Evolutionary conservation across 2,888 invertebrate genomes (phyloP), one percentile per base, ranked within the genome.

Genomic region (Yponomeuta evonymella): DNA sequence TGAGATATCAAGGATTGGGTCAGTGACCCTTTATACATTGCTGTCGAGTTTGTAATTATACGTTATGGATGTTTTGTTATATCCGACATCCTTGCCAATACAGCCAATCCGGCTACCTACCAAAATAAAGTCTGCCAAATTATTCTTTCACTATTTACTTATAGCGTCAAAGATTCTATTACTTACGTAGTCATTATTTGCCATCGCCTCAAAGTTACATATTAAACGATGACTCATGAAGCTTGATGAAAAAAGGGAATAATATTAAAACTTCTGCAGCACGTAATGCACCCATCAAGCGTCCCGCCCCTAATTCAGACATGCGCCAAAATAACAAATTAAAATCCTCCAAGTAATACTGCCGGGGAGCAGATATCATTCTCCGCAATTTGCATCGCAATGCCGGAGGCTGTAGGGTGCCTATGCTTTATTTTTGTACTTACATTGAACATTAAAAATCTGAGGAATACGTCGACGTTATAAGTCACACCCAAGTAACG

Each of bases 241-340:
- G 15, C 51, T 15, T 15, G 15, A 15, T 58, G 51, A 15, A 58
- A 15, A 58, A 15, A 12, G 8, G 15, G 43, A 67, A 36, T n/a
- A 33, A 10, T 36, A 67, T 67, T 43, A 33, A 65, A 67, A 33
- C 33, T 68, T 68, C 48, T 23, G 29, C n/a, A 29, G n/a, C 51
- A 48, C 68, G 23, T 68, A 68, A 68, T 68, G 48, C 68, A 68
- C 68, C 30, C 68, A 68, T 68, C 43, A 33, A 58, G 43, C 43
- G 43, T 43, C 43, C 43, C 62, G 71, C 73, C 73, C 73, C 74
- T 82, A 83, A 85, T 85, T 84, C 33, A 9, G 29, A 81, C 76
- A 77, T 78, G 76, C 77, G 80, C 79, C 78, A 81, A 81, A 84
- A 88, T 84, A 87, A 84, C 83, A 83, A 86, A 86, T 86, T 85